Evolutionary conservation across 2,797 vertebrate genomes (phyloP), one percentile per base, ranked within the genome.

Genomic region (Eospalax fontanierii): DNA sequence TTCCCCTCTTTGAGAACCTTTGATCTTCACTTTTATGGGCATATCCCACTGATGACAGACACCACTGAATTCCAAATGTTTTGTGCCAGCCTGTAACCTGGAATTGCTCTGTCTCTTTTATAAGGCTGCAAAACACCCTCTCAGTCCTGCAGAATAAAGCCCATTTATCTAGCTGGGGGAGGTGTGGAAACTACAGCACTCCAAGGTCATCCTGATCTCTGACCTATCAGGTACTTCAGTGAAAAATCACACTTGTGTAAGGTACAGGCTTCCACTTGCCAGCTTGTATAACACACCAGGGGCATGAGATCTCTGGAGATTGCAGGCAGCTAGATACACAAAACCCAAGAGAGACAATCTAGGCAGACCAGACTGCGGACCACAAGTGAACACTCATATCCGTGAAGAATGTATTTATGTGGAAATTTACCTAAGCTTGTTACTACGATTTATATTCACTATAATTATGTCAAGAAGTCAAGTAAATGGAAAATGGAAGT

Each of bases 391-490:
- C 86, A 33, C 92, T 93, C 84, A 87, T 96, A 94, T 93, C 91
- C 97, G 95, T 94, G 96, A 97, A 91, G 90, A 94, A 96, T 30
- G 43, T 84, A 89, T 75, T 93, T 68, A 75, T 61, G 35, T 79
- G 68, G 63, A 87, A 91, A 86, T 2, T 95, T 50, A 94, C 89
- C 46, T 85, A 79, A 95, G 94, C 96, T 88, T 93, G 94, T 74
- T 97, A 96, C 26, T 87, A 63, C 87, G 86, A 95, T 95, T 93
- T 98, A 98, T 98, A 98, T 96, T 97, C 97, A 94, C 78, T 81
- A 85, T 96, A 97, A 98, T 97, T 97, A 97, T 96, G 96, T 98
- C 97, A 95, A 96, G 95, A 97, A 96, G 97, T 98, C 95, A 97
- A 98, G 97, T 2, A 97, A 98, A 97, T 96, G 95, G 97, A 97